Evolutionary conservation across 2,113 vertebrate genomes (phyloP).

Genomic region (Malurus elegans): DNA sequence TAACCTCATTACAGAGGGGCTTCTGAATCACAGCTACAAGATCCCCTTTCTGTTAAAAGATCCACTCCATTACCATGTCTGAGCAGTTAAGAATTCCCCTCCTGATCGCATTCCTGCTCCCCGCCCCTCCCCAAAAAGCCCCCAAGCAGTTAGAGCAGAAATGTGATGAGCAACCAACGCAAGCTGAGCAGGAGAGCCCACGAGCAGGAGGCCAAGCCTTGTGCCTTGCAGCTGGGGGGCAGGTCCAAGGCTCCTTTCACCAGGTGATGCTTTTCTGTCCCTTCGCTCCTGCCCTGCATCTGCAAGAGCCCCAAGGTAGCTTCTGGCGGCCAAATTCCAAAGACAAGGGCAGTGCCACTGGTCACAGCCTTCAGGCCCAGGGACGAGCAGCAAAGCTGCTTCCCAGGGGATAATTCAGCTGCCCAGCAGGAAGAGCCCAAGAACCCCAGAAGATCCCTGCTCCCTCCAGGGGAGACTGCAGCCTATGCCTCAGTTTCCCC

Average conservation of each 20-base stretch:
- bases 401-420: background rate
- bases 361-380: accelerated
- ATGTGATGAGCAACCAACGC: background rate
- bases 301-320: accelerated
- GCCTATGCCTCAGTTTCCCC: background rate
- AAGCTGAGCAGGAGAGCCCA: background rate
- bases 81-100: background rate
- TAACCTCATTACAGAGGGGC: background rate
- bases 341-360: background rate
- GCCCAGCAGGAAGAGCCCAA: background rate
- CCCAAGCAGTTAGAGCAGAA: constrained; percentile 7
- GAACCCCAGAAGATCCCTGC: accelerated
- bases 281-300: background rate
- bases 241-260: background rate
- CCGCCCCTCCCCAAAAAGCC: background rate
- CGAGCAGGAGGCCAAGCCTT: background rate
- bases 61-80: background rate
- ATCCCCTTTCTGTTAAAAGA: background rate
- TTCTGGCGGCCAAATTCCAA: accelerated
- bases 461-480: accelerated
- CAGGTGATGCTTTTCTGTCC: background rate
- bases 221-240: background rate
- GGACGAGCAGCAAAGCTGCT: background rate
- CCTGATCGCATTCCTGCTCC: accelerated
- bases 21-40: background rate